Base-by-base conservation (phyloP, 2,113 vertebrate species). In the Dissostichus mawsoni region DNA sequence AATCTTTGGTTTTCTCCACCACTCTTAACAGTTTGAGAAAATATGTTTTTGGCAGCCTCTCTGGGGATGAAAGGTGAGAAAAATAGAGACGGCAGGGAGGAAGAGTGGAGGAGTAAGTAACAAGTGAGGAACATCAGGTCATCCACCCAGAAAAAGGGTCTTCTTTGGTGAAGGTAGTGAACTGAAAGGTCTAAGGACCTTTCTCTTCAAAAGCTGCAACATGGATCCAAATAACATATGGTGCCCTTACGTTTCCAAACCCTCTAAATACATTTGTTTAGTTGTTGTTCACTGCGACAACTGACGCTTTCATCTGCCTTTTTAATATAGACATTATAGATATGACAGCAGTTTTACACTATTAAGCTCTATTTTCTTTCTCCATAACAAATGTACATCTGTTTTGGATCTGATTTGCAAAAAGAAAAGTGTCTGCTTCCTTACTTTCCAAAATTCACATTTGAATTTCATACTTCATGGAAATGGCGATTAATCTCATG, bases 21-120 rank as follows among this genome's bases (percentile, higher is more conserved):
- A 66, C 85, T 75, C 82, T 85, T 87, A 67, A 83, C 84, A 71
- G 87, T 80, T 87, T 82, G 84, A 58, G 57, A 70, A 85, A 86
- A 82, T 80, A 9, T 85, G 86, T 91, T 89, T 91, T 88, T 87
- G 86, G 69, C 71, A 48, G 80, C 74, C 57, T 89, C 90, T 68
- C 23, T 1, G 29, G 87, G 82, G 88, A 81, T 61, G 64, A 80
- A 74, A 80, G 88, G 88, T 86, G 90, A 89, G 90, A 87, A 88
- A 88, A 90, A 62, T 71, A 33, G 63, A 73, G 66, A 7, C 62
- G 77, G 59, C 56, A 55, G 61, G 51, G 74, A 80, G 76, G 69
- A 75, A 80, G 81, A 82, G 84, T 41, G 58, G 74, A 86, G 50
- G 69, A 85, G 83, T 87, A 81, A 90, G 74, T 83, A 89, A 86